Evolutionary conservation across 2,113 vertebrate genomes (phyloP).

Genomic region (Rhinolophus ferrumequinum): DNA sequence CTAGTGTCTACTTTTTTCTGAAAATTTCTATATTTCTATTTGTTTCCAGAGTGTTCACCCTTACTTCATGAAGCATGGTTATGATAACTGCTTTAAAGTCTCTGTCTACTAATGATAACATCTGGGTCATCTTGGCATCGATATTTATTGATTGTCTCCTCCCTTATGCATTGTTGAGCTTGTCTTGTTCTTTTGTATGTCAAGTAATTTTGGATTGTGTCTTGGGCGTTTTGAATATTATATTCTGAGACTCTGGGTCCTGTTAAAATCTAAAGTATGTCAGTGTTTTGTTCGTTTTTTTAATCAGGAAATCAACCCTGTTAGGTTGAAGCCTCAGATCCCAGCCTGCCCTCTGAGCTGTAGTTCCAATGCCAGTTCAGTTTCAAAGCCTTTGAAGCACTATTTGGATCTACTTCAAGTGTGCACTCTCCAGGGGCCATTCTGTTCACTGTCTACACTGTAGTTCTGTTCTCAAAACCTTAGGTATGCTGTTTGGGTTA

Average conservation of each 20-base stretch:
- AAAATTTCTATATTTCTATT: slow-evolving; percentile 12
- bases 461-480: not conserved
- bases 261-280: not conserved
- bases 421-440: not conserved
- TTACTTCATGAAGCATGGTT: not conserved
- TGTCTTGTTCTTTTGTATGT: not conserved
- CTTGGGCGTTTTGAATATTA: not conserved
- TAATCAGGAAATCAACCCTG: not conserved
- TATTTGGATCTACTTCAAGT: not conserved
- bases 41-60: not conserved
- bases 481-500: not conserved
- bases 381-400: not conserved
- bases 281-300: not conserved
- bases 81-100: not conserved
- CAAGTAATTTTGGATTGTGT: not conserved
- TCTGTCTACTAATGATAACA: not conserved
- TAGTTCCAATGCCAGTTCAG: not conserved
- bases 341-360: not conserved
- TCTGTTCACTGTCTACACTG: not conserved
- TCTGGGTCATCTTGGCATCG: not conserved
- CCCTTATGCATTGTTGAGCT: not conserved
- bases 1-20: not conserved
- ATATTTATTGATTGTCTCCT: not conserved
- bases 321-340: not conserved
- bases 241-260: not conserved